These are phyloP conservation scores for Chiloscyllium plagiosum DNA, from an alignment of 2,113 vertebrate species.

Conservation along the genomic window DNA sequence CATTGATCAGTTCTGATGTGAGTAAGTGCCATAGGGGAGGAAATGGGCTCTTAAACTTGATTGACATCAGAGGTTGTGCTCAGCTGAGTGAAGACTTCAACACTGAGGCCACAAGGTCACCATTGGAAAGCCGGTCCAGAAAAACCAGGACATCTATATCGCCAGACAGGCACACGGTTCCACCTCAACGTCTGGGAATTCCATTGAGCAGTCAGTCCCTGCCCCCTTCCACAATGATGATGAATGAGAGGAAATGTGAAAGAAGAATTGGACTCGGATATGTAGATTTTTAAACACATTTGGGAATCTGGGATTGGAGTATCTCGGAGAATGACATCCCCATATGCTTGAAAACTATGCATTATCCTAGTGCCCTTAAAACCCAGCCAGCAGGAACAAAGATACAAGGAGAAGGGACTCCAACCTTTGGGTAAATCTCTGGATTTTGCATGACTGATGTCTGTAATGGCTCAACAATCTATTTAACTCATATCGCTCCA, in stretches of 20 bases:
- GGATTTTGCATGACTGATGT: background rate
- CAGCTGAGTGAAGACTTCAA: too few species aligned
- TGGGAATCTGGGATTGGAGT: background rate
- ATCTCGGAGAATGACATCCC: background rate
- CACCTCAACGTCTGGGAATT: background rate
- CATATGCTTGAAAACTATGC: background rate
- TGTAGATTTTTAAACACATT: background rate
- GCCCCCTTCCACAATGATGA: background rate
- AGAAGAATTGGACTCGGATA: background rate
- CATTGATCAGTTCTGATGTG: too few species aligned
- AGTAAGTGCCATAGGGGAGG: too few species aligned
- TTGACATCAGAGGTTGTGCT: too few species aligned
- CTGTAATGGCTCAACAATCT: background rate
- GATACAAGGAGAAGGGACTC: background rate
- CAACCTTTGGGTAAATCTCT: background rate
- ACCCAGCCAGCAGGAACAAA: background rate
- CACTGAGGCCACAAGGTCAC: too few species aligned
- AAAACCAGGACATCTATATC: too few species aligned
- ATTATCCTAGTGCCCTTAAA: background rate
- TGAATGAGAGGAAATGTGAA: background rate
- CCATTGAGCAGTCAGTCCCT: background rate
- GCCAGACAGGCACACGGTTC: background rate
- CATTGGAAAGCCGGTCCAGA: too few species aligned
- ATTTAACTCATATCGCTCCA: background rate
- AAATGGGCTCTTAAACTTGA: too few species aligned